Base-by-base conservation (phyloP, 2,113 vertebrate species). In the Martes martes region DNA sequence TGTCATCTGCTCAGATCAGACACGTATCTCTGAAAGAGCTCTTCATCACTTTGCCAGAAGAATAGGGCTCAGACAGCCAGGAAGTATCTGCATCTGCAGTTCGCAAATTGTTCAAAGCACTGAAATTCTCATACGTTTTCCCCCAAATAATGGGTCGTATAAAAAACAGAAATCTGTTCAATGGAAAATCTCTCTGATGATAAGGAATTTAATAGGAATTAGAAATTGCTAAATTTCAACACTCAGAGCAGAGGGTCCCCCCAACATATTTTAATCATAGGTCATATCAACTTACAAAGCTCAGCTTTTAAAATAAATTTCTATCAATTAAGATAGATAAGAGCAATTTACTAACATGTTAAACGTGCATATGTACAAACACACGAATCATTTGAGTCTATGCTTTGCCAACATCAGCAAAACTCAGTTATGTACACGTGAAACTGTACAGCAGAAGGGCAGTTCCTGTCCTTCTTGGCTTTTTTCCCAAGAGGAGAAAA, bases 71-170 rank as follows among this genome's bases (percentile, higher is more conserved):
- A 97, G 42, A 45, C 87, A 95, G 45, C 65, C 67, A 95, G 95
- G 71, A 96, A 95, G 47, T 57, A 89, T 88, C 97, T 98, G 71
- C 42, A 87, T 91, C 92, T 95, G 2, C 74, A 98, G 93, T 96
- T 97, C 91, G 94, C 52, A 94, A 84, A 97, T 63, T 69, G 59
- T 97, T 98, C 50, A 84, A 98, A 59, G 57, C 76, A 97, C 94
- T 98, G 84, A 96, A 97, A 98, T 97, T 95, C 91, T 84, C 98
- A 97, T 92, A 96, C 36, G 47, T 94, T 96, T 93, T 85, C 57
- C 31, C 11, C 61, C 71, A 95, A 96, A 91, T 71, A 90, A 98
- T 97, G 69, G 78, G 93, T 78, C 39, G 0, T 96, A 73, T 91
- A 0, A 2, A 87, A 83, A 97, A 83, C 69, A 96, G 91, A 95